Evolutionary conservation across 2,888 invertebrate species (phyloP), one percentile per base, ranked within the genome.

Genomic region (Netelia melanura): DNA sequence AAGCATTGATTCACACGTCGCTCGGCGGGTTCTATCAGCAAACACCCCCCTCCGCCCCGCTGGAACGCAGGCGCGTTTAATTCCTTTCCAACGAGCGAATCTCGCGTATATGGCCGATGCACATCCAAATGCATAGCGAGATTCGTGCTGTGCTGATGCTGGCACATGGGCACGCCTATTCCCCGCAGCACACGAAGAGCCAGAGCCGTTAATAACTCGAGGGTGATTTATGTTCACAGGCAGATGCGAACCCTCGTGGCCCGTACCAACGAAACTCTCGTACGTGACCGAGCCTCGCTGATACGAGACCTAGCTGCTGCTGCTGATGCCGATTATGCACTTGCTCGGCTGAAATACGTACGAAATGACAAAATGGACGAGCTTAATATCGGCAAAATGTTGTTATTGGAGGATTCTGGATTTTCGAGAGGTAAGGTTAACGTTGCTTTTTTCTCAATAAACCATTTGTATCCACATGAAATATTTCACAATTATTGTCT

Each of bases 171-270:
- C 81, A 86, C 81, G 85, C 77, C 79, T 83, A 81, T 81, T 23
- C 56, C 48, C 23, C 61, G 38, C 65, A 61, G 43, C 81, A 62
- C 70, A 30, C 83, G 58, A 70, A 72, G 38, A 52, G 25, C 43
- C 61, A 70, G 84, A 85, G 81, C 75, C 86, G 77, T 88, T 89
- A 88, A 89, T 90, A 89, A 89, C 83, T 85, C 77, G 54, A 70
- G 64, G 75, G 17, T 89, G 89, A 89, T 90, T 90, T 90, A 89
- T 89, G 87, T 89, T 85, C 83, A 58, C 88, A 89, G 89, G 83
- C 87, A 86, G 88, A 88, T 84, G 87, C 72, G 48, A 77, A 21
- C 70, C 68, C 79, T 61, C 75, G 8, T 74, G 61, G 43, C 62
- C 48, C 65, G 62, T 64, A 38, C 52, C 23, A 17, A 64, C 56